Conservation (phyloP, 2,113 vertebrate genomes). For the Vimba vimba region DNA sequence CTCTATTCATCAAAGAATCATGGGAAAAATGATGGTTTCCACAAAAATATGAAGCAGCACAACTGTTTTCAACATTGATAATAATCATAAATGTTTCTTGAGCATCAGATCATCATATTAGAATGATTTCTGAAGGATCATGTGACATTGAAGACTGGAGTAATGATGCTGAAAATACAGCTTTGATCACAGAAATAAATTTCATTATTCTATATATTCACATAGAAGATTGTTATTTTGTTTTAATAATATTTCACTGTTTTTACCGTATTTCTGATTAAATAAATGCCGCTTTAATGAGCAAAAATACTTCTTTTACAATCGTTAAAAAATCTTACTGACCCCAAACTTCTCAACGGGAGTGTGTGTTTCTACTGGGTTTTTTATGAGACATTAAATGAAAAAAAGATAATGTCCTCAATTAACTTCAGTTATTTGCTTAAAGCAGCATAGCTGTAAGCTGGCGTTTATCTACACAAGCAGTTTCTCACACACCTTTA, state of each 20-base stretch:
- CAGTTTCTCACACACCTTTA: constrained; percentile 84
- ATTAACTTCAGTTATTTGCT: background rate
- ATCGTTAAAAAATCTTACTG: background rate
- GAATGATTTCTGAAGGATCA: no score
- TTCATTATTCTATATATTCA: background rate
- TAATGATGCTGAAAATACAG: no score
- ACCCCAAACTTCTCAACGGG: background rate
- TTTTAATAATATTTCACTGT: background rate
- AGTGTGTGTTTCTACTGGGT: background rate
- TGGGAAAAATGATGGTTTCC: background rate
- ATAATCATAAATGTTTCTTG: no score
- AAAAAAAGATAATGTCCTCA: background rate
- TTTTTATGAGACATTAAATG: background rate
- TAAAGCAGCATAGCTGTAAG: background rate
- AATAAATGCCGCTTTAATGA: background rate
- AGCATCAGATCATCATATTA: no score
- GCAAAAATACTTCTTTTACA: no score
- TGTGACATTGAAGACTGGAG: no score
- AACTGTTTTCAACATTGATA: no score
- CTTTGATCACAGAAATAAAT: no score
- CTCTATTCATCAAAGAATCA: no score
- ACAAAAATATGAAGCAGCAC: background rate
- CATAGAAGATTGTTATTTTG: background rate
- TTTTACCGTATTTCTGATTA: background rate
- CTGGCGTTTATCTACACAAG: background rate